These are phyloP conservation scores for Drosophila cardini DNA, from an alignment of 1,140 invertebrate species.

Conservation along the genomic window DNA sequence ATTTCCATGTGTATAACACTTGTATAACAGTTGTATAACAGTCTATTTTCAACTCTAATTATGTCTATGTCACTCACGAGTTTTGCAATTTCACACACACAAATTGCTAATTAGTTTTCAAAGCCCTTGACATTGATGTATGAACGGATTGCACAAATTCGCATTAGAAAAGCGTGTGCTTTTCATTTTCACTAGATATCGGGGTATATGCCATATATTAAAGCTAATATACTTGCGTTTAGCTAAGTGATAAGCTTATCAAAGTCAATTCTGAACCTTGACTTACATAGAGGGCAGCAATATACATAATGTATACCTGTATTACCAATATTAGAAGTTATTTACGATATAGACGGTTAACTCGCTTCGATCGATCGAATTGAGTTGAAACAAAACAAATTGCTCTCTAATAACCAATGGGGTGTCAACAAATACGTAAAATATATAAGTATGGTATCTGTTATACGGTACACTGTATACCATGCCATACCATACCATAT, in stretches of 20 bases:
- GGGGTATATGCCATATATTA: neutral
- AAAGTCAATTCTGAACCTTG: constrained; percentile 56
- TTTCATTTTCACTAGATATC: neutral
- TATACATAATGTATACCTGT: neutral
- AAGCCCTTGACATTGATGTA: constrained; percentile 70
- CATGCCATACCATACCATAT: constrained; percentile 15
- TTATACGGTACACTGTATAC: constrained; percentile 1
- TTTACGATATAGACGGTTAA: constrained; percentile 22
- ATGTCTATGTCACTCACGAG: constrained; percentile 21
- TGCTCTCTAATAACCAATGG: constrained; percentile 15
- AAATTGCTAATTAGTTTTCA: constrained; percentile 59
- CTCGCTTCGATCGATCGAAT: neutral
- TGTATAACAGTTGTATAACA: constrained; percentile 21
- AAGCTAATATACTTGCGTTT: constrained; percentile 6
- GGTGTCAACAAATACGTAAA: constrained; percentile 6
- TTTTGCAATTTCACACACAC: constrained; percentile 30
- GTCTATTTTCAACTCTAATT: constrained; percentile 3
- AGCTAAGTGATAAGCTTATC: constrained; percentile 50
- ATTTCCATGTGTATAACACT: neutral
- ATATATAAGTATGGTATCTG: neutral
- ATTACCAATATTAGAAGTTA: constrained; percentile 18
- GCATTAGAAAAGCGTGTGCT: constrained; percentile 3
- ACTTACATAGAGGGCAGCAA: constrained; percentile 47
- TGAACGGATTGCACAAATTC: constrained; percentile 20
- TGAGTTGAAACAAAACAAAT: constrained; percentile 9